A percentile compares a stretch with the other conserved stretches of the same genome.
phyloP scores from a whole-genome alignment of 2,888 invertebrate genomes.

The Brachypalpus laphriformis region DNA sequence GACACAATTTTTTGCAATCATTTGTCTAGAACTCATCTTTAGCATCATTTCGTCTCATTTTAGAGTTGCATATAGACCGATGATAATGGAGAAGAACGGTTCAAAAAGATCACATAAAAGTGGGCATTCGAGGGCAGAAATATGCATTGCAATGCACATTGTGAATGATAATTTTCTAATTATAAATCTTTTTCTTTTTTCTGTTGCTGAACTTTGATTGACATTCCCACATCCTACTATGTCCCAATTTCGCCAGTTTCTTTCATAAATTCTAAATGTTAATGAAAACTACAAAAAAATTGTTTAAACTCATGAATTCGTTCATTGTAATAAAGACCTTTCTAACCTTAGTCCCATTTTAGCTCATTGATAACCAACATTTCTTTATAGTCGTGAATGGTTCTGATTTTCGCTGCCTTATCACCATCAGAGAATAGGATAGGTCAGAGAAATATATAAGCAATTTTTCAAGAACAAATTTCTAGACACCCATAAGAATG shows the following conservation, averaged over 20 bases:
- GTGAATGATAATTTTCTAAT: too few species aligned
- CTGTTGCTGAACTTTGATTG: too few species aligned
- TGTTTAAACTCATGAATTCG: neutral
- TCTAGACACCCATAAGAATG: neutral
- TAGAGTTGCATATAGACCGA: too few species aligned
- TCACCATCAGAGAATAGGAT: slow-evolving; percentile 42
- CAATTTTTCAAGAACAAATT: slow-evolving; percentile 33
- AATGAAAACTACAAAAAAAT: neutral
- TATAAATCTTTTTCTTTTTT: too few species aligned
- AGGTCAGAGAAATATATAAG: slow-evolving; percentile 48
- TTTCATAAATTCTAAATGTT: neutral
- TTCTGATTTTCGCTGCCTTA: neutral
- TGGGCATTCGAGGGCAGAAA: too few species aligned
- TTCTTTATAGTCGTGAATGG: neutral
- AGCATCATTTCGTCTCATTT: too few species aligned
- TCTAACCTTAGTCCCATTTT: slow-evolving; percentile 58
- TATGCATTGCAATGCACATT: too few species aligned
- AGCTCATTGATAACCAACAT: slow-evolving; percentile 51
- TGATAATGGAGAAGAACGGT: too few species aligned
- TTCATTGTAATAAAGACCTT: slow-evolving; percentile 41
- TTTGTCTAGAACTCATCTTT: too few species aligned
- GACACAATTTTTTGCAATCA: too few species aligned
- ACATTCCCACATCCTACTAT: too few species aligned
- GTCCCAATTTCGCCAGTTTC: neutral
- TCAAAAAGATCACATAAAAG: too few species aligned